Conservation (phyloP, 2,888 invertebrate genomes). For the Ochropleura plecta region DNA sequence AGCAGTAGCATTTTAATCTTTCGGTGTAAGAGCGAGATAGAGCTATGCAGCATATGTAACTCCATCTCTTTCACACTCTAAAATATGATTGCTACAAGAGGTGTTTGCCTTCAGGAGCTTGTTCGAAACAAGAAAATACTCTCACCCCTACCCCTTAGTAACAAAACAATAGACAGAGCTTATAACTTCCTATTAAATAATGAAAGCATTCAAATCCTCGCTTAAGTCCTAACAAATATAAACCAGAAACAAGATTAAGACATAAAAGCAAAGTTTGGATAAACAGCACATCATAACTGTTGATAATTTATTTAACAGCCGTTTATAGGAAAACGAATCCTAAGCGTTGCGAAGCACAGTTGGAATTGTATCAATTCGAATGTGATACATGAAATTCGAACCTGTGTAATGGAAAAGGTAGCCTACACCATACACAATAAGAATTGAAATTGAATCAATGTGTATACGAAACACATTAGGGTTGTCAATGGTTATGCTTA, state of each 20-base stretch:
- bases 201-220: conserved; percentile 48
- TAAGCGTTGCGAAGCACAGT: background rate
- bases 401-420: conserved; percentile 5
- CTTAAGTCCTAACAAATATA: conserved; percentile 39
- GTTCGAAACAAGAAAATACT: conserved; percentile 22
- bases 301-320: conserved; percentile 19
- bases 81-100: background rate
- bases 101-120: background rate
- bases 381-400: background rate
- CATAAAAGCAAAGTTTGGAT: conserved; percentile 57
- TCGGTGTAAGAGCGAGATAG: too few relatives aligned
- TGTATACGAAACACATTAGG: conserved; percentile 18
- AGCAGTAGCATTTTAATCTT: too few relatives aligned
- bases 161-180: conserved; percentile 37
- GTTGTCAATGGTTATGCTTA: conserved; percentile 44
- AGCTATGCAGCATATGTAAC: too few relatives aligned
- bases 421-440: background rate
- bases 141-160: conserved; percentile 5
- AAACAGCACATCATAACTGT: conserved; percentile 36
- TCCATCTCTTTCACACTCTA: too few relatives aligned
- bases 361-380: conserved; percentile 6
- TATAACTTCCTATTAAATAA: conserved; percentile 35
- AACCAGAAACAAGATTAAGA: conserved; percentile 57
- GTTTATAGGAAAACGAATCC: conserved; percentile 24
- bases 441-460: conserved; percentile 18